phyloP scores from a whole-genome alignment of 2,113 vertebrate genomes.

The Nothocercus julius region DNA sequence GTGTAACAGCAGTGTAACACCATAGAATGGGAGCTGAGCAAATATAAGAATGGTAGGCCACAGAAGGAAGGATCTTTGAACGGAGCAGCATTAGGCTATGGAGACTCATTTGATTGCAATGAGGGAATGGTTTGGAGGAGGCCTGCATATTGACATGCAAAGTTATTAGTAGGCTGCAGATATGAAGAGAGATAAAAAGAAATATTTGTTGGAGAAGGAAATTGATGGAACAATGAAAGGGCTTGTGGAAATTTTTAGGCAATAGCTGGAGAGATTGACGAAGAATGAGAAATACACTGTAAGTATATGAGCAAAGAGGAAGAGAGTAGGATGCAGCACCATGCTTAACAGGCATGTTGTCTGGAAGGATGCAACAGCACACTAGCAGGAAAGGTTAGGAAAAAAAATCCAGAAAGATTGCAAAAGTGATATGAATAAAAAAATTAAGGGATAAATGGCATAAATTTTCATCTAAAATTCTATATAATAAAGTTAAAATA shows the following conservation, averaged over 20 bases:
- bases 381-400: neutral
- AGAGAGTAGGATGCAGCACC: neutral
- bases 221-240: neutral
- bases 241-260: neutral
- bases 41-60: neutral
- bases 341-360: neutral
- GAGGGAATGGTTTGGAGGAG: neutral
- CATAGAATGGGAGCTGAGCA: neutral
- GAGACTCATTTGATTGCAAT: neutral
- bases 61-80: neutral
- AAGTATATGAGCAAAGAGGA: neutral
- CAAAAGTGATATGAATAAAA: neutral
- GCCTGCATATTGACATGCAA: neutral
- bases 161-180: neutral
- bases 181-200: accelerated
- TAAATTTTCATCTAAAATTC: neutral
- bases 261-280: neutral
- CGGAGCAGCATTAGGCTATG: neutral
- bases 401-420: neutral
- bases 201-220: neutral
- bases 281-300: neutral
- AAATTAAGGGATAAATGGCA: accelerated
- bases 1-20: neutral
- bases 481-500: neutral
- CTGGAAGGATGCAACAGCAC: neutral